These are phyloP conservation scores for Hirundichthys speculiger DNA, from an alignment of 2,113 vertebrate genomes.

Conservation along the genomic window DNA sequence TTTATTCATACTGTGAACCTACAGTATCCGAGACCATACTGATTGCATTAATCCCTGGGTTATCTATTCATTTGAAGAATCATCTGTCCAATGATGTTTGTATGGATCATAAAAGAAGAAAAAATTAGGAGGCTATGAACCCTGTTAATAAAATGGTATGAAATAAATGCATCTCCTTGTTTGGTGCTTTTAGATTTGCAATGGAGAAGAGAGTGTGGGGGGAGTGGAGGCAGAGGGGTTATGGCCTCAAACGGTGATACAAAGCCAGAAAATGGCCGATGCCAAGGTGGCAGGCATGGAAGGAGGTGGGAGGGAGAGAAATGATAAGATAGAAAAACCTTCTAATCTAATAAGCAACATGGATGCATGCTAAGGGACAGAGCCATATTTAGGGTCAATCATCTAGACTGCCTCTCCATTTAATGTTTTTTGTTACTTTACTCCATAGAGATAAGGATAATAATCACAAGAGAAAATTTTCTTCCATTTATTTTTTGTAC, in stretches of 20 bases:
- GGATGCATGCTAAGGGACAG: conserved; percentile 15
- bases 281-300: conserved; percentile 56
- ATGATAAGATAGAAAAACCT: conserved; percentile 23
- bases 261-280: conserved; percentile 51
- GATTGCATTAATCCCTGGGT: conserved; percentile 47
- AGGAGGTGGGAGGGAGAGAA: conserved; percentile 32
- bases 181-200: conserved; percentile 32
- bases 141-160: not conserved
- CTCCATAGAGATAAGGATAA: conserved; percentile 4
- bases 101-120: conserved; percentile 10
- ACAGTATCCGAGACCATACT: not conserved
- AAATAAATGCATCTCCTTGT: conserved; percentile 19
- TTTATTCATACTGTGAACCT: not conserved
- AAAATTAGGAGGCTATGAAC: not conserved
- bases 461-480: conserved; percentile 23
- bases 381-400: conserved; percentile 43
- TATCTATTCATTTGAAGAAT: conserved; percentile 34
- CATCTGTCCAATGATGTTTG: conserved; percentile 38
- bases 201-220: conserved; percentile 8
- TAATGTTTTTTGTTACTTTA: not conserved
- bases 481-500: conserved; percentile 13
- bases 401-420: conserved; percentile 39
- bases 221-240: conserved; percentile 8
- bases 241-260: conserved; percentile 26
- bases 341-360: conserved; percentile 36